Evolutionary conservation across 1,140 invertebrate species (phyloP).

Genomic region (Neodiprion virginianus): DNA sequence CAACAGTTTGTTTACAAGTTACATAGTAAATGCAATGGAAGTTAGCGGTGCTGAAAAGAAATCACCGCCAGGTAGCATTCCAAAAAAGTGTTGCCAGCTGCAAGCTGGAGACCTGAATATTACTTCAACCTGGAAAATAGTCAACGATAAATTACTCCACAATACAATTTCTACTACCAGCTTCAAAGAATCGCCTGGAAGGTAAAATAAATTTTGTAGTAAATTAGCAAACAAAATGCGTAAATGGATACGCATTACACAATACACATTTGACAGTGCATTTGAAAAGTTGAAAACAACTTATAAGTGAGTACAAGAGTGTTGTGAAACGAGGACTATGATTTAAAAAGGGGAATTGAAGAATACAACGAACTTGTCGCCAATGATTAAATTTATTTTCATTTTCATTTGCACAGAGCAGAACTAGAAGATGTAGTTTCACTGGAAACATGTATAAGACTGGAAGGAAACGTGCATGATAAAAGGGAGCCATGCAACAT

Average conservation of each 20-base stretch:
- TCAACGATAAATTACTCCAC: conserved; percentile 36
- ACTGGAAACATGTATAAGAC: conserved; percentile 46
- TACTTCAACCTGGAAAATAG: conserved; percentile 48
- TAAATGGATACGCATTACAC: too few relatives aligned
- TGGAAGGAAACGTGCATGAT: conserved; percentile 34
- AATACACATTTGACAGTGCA: too few relatives aligned
- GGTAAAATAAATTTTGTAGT: conserved; percentile 30
- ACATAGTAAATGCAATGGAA: too few relatives aligned
- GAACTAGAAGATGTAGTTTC: conserved; percentile 49
- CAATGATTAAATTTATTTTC: background rate
- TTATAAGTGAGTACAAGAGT: too few relatives aligned
- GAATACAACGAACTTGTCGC: background rate
- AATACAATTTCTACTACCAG: conserved; percentile 39
- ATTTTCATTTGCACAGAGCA: conserved; percentile 36
- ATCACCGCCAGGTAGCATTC: too few relatives aligned
- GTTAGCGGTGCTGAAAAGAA: too few relatives aligned
- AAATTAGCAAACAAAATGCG: too few relatives aligned
- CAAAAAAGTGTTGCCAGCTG: too few relatives aligned
- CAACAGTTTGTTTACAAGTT: too few relatives aligned
- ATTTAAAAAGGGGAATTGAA: background rate
- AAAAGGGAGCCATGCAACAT: conserved; percentile 44
- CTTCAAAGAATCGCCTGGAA: conserved; percentile 29
- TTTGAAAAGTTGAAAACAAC: too few relatives aligned
- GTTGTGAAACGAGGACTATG: background rate
- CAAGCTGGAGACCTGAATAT: conserved; percentile 13